Conservation (phyloP, 2,888 invertebrate species). For the Tinea pellionella region DNA sequence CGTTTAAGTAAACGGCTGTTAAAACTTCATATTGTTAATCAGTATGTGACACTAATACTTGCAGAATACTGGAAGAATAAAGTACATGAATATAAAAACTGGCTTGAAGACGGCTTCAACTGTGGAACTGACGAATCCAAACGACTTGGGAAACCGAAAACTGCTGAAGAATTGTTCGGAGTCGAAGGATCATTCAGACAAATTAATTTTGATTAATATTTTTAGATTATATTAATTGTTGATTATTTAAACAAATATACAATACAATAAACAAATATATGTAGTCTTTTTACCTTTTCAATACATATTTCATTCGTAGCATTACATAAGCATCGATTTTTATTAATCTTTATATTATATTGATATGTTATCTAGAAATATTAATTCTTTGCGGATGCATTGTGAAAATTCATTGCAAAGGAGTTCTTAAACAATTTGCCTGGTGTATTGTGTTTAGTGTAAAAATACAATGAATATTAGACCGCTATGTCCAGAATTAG, state of each 20-base stretch:
- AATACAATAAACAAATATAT: neutral
- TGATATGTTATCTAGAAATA: neutral
- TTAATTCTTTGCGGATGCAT: neutral
- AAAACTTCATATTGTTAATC: too few relatives aligned
- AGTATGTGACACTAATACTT: neutral
- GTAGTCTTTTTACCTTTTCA: neutral
- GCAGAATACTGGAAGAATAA: conserved; percentile 62
- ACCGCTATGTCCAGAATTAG: conserved; percentile 39
- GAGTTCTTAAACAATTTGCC: too few relatives aligned
- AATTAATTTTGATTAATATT: conserved; percentile 57
- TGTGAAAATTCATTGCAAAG: too few relatives aligned
- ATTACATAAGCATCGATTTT: neutral
- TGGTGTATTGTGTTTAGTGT: conserved; percentile 11
- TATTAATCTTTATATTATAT: neutral
- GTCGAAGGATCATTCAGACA: conserved; percentile 67
- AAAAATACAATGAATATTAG: conserved; percentile 34
- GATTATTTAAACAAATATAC: neutral
- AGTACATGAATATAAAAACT: conserved; percentile 58
- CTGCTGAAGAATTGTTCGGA: conserved; percentile 52
- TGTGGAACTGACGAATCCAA: conserved; percentile 62
- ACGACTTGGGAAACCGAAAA: conserved; percentile 58
- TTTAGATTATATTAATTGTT: neutral
- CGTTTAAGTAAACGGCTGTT: too few relatives aligned
- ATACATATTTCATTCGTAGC: too few relatives aligned
- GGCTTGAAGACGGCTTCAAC: conserved; percentile 38